A percentile compares a stretch with the other conserved stretches of the same genome.
Evolutionary conservation across 2,113 vertebrate species (phyloP).

Genomic region (Phyllostomus hastatus): DNA sequence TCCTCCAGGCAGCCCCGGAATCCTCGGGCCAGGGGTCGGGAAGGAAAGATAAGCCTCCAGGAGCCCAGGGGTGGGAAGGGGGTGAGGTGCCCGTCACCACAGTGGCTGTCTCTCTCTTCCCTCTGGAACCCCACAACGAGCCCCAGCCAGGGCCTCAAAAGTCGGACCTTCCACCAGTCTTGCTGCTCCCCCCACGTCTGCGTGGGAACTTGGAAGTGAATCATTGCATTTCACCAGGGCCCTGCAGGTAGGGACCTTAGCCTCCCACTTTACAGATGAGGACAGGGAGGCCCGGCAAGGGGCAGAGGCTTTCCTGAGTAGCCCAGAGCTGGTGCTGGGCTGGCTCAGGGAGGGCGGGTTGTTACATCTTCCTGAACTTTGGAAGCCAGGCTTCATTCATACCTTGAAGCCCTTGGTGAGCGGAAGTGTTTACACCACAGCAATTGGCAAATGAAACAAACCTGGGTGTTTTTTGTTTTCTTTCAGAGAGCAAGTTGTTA

Average conservation of each 20-base stretch:
- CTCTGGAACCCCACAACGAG: too few relatives aligned
- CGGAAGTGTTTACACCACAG: background rate
- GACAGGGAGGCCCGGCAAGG: background rate
- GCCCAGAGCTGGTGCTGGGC: background rate
- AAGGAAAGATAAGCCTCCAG: background rate
- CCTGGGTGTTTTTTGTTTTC: background rate
- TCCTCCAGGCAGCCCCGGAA: background rate
- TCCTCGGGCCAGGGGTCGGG: background rate
- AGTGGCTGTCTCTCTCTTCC: background rate
- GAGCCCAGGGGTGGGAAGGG: accelerated
- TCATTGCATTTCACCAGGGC: background rate
- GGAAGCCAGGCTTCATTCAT: background rate
- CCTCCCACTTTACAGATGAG: background rate
- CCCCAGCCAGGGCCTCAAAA: background rate
- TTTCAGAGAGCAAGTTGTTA: background rate
- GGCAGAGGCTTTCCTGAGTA: background rate
- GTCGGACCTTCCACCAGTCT: too few relatives aligned
- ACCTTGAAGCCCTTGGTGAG: background rate
- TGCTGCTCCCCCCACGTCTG: background rate
- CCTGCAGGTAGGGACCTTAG: background rate
- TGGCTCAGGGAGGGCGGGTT: background rate
- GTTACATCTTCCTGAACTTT: background rate
- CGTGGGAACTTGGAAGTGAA: background rate
- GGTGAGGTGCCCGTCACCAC: accelerated
- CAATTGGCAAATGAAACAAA: background rate